A percentile compares a stretch with the other conserved stretches of the same genome.
phyloP scores from a whole-genome alignment of 2,888 invertebrate genomes.

The Melinaea menophilus region DNA sequence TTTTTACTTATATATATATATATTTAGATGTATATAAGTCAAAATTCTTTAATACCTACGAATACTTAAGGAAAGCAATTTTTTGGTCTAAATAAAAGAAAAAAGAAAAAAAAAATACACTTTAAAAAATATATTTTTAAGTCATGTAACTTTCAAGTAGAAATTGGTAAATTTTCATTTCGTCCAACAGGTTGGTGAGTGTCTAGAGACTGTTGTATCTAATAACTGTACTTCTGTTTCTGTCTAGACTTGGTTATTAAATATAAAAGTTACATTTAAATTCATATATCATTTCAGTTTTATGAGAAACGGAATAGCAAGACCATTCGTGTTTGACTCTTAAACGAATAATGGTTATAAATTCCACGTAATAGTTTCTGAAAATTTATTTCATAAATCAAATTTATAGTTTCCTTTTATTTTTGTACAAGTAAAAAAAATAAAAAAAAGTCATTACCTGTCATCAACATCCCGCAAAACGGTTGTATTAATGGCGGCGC shows the following conservation, averaged over 20 bases:
- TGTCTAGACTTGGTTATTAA: conserved; percentile 28
- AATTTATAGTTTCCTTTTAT: too few species aligned
- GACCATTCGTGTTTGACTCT: conserved; percentile 31
- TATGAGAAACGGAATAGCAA: conserved; percentile 12
- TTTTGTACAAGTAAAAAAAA: conserved; percentile 18
- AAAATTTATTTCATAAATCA: too few species aligned
- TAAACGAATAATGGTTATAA: too few species aligned
- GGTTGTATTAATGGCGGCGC: conserved; percentile 40
- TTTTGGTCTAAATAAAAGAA: too few species aligned
- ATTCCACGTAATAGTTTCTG: too few species aligned
- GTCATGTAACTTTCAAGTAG: too few species aligned
- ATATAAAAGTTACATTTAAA: conserved; percentile 21
- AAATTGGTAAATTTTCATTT: conserved; percentile 1
- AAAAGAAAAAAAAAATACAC: too few species aligned
- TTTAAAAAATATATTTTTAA: too few species aligned
- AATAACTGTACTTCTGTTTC: not conserved
- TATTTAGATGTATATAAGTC: too few species aligned
- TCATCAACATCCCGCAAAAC: conserved; percentile 50
- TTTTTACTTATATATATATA: too few species aligned
- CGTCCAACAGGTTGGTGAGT: not conserved
- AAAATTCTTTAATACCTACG: too few species aligned
- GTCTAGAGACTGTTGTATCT: not conserved
- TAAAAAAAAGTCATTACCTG: conserved; percentile 46
- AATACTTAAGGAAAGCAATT: too few species aligned
- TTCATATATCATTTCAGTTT: conserved; percentile 14